Evolutionary conservation across 2,888 invertebrate genomes (phyloP).

Genomic region (Phragmatobia fuliginosa): DNA sequence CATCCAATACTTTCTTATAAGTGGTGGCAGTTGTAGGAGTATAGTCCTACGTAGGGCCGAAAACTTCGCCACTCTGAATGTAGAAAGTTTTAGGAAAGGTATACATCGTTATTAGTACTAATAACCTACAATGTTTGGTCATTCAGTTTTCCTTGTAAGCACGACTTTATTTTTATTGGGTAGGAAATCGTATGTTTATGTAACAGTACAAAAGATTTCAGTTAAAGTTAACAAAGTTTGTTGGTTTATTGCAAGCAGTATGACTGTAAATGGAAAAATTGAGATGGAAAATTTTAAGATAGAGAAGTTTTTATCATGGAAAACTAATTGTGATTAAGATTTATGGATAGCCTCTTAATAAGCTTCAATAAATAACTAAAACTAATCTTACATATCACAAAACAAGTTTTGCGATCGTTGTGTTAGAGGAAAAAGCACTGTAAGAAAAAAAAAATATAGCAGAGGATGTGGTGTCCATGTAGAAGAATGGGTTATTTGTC

Average conservation of each 20-base stretch:
- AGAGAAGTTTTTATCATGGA: background rate
- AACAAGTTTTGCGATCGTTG: no score
- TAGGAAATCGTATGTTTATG: conserved; percentile 4
- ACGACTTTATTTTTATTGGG: conserved; percentile 12
- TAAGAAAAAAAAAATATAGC: no score
- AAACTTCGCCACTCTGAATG: conserved; percentile 12
- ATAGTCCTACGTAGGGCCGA: background rate
- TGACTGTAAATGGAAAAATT: background rate
- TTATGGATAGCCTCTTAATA: background rate
- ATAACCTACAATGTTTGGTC: conserved; percentile 22
- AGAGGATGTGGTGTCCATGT: no score
- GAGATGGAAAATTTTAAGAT: background rate
- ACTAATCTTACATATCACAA: no score
- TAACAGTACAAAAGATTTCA: background rate
- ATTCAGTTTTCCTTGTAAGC: conserved; percentile 11
- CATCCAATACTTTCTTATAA: conserved; percentile 4
- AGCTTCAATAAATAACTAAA: background rate
- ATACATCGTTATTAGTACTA: conserved; percentile 19
- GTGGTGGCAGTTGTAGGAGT: conserved; percentile 15
- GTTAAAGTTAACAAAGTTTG: background rate
- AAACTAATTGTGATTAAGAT: background rate
- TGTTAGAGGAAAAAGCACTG: no score
- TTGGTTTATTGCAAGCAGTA: background rate
- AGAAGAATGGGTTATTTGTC: background rate
- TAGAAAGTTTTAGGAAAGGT: conserved; percentile 23